Percentiles rank a stretch among this genome's conserved stretches.
Conservation (phyloP, 2,113 vertebrate genomes). For the Lutjanus erythropterus region DNA sequence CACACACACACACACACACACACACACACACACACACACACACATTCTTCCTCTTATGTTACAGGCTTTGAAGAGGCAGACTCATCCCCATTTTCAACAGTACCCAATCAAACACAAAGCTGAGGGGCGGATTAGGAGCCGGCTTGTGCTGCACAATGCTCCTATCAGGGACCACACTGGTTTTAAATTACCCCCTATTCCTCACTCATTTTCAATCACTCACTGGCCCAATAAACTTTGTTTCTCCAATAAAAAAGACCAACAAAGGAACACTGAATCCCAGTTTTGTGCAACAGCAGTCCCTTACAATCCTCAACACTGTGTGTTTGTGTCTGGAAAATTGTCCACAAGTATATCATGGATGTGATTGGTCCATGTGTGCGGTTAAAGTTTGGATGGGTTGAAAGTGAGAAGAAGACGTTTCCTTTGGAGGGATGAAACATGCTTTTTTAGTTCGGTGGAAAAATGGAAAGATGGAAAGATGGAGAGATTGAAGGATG, state of each 20-base stretch:
- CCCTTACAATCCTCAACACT: constrained; percentile 27
- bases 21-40: constrained; percentile 30
- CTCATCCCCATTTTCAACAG: constrained; percentile 85
- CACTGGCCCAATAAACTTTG: constrained; percentile 77
- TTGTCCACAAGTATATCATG: constrained; percentile 22
- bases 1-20: constrained; percentile 42
- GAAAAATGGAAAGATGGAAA: constrained; percentile 39
- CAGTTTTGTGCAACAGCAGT: constrained; percentile 55
- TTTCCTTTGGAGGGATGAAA: constrained; percentile 22
- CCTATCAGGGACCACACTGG: constrained; percentile 80
- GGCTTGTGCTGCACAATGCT: constrained; percentile 75
- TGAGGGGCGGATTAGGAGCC: constrained; percentile 74
- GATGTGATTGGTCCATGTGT: constrained; percentile 21
- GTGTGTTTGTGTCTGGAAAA: constrained; percentile 52
- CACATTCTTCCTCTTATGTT: constrained; percentile 73
- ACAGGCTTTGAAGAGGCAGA: constrained; percentile 78
- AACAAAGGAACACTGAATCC: constrained; percentile 64
- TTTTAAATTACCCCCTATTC: constrained; percentile 78
- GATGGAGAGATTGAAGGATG: constrained; percentile 68
- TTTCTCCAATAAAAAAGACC: constrained; percentile 66
- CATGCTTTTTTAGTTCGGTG: constrained; percentile 12
- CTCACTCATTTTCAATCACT: constrained; percentile 77
- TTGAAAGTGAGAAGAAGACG: constrained; percentile 29
- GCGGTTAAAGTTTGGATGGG: neutral
- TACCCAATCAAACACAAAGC: constrained; percentile 82